Evolutionary conservation across 2,113 vertebrate species (phyloP).

Genomic region (Cercocebus atys): DNA sequence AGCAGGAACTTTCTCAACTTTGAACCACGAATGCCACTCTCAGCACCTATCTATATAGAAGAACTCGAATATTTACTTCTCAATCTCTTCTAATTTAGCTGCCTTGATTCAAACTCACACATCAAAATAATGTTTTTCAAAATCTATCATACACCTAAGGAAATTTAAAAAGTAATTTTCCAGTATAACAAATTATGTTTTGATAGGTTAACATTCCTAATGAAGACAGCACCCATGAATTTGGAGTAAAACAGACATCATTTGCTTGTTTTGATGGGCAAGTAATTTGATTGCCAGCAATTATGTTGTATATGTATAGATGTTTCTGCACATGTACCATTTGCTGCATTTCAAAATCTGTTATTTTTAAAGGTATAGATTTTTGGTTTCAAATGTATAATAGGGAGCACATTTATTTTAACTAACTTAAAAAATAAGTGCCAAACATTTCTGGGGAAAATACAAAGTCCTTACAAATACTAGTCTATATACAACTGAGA

Average conservation of each 20-base stretch:
- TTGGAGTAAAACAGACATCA: slow-evolving; percentile 45
- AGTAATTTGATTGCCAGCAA: slow-evolving; percentile 60
- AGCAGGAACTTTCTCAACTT: background rate
- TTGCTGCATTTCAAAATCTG: slow-evolving; percentile 38
- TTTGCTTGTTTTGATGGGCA: slow-evolving; percentile 60
- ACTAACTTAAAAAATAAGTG: slow-evolving; percentile 45
- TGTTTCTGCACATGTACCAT: slow-evolving; percentile 20
- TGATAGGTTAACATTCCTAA: slow-evolving; percentile 51
- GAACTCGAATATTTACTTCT: slow-evolving; percentile 16
- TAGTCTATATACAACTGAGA: slow-evolving; percentile 27
- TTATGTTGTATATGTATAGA: background rate
- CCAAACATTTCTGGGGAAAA: slow-evolving; percentile 54
- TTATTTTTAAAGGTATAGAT: slow-evolving; percentile 36
- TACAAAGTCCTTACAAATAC: slow-evolving; percentile 46
- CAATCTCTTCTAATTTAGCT: slow-evolving; percentile 12
- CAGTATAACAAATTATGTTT: slow-evolving; percentile 43
- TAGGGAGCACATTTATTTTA: slow-evolving; percentile 21
- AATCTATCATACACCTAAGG: background rate
- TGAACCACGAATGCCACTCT: background rate
- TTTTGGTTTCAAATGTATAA: slow-evolving; percentile 24
- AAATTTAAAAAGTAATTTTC: slow-evolving; percentile 25
- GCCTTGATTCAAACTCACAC: background rate
- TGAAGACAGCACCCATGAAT: slow-evolving; percentile 36
- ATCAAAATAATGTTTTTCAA: slow-evolving; percentile 32
- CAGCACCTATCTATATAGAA: background rate